Conservation (phyloP, 1,140 invertebrate species). For the Leucophenga varia region DNA sequence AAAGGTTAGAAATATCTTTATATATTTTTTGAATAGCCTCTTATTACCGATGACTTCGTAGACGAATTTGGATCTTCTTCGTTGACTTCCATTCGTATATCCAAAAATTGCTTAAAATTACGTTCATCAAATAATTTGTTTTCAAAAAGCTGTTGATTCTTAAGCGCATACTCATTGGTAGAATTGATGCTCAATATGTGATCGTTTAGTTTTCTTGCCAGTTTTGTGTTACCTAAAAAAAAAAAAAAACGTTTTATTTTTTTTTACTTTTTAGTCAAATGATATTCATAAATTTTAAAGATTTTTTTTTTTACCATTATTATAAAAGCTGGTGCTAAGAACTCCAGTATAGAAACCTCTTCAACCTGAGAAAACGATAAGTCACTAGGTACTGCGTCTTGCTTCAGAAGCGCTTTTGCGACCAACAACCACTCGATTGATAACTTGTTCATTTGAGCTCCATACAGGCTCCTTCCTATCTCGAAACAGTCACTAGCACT, state of each 20-base stretch:
- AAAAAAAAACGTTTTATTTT: background rate
- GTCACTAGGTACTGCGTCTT: too few relatives aligned
- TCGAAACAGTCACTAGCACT: constrained; percentile 91
- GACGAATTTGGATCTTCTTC: background rate
- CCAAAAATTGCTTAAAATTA: background rate
- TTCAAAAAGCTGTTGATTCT: constrained; percentile 14
- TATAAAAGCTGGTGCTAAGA: constrained; percentile 13
- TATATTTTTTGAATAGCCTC: background rate
- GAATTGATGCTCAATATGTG: constrained; percentile 24
- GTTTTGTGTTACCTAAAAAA: constrained; percentile 18
- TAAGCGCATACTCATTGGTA: constrained; percentile 14
- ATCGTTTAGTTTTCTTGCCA: constrained; percentile 29
- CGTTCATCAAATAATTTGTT: constrained; percentile 1
- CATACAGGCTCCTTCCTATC: constrained; percentile 86
- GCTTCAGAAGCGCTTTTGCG: constrained; percentile 60
- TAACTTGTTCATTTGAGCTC: constrained; percentile 85
- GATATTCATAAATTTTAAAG: background rate
- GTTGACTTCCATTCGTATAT: background rate
- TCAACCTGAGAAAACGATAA: too few relatives aligned
- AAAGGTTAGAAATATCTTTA: background rate
- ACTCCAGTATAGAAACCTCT: constrained; percentile 28
- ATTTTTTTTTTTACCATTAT: constrained; percentile 6
- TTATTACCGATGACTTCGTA: background rate
- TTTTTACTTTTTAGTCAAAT: background rate
- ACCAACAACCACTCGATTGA: constrained; percentile 92